Evolutionary conservation across 2,113 vertebrate species (phyloP).

Genomic region (Zapornia atra): DNA sequence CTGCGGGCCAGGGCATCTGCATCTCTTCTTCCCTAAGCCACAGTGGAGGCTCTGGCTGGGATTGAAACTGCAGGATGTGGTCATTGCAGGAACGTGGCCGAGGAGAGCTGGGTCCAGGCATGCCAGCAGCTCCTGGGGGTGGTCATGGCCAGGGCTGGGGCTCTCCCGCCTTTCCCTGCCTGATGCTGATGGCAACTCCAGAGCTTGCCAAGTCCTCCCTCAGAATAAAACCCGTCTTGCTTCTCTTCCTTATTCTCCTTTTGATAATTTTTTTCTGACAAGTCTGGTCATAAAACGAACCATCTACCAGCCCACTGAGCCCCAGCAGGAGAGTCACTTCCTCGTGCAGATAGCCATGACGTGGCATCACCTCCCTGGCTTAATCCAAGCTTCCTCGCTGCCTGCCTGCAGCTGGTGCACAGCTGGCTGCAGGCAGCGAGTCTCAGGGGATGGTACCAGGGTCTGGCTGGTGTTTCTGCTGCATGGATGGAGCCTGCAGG

Average conservation of each 20-base stretch:
- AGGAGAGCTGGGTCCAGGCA: no score
- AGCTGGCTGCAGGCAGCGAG: neutral
- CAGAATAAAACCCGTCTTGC: neutral
- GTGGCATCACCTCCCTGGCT: neutral
- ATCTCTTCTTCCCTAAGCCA: neutral
- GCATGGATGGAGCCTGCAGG: neutral
- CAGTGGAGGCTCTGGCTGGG: neutral
- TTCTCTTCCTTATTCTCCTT: neutral
- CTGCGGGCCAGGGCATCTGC: neutral
- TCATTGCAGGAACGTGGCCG: rapidly evolving
- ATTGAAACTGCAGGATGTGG: neutral
- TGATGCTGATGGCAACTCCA: neutral
- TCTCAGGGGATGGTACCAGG: neutral
- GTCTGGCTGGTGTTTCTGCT: neutral
- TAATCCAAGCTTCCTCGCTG: neutral
- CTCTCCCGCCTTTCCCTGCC: neutral
- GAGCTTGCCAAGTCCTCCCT: neutral
- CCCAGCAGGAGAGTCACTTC: neutral
- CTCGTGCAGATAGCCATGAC: neutral
- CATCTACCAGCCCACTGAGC: neutral
- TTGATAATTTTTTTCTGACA: neutral
- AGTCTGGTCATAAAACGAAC: neutral
- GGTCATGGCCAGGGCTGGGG: neutral
- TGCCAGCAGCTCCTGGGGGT: neutral
- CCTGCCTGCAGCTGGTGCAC: neutral